phyloP scores from a whole-genome alignment of 2,888 invertebrate species.

The Lithophane ornitopus region DNA sequence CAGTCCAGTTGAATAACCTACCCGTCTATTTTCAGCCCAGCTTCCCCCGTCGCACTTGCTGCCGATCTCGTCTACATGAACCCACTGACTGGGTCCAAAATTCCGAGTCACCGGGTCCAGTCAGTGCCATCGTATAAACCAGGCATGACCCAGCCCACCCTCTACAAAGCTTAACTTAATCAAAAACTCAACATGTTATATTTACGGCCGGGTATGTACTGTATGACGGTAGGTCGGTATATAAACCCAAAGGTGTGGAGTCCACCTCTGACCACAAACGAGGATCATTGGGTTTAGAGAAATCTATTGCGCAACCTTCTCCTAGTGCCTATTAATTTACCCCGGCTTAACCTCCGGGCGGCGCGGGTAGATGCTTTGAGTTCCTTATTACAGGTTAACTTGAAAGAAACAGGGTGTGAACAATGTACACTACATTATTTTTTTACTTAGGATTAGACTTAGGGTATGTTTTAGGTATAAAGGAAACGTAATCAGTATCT shows the following conservation, averaged over 20 bases:
- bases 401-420: slow-evolving; percentile 37
- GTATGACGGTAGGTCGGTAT: not conserved
- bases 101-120: too few relatives aligned
- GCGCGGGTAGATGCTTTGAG: slow-evolving; percentile 21
- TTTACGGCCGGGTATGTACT: not conserved
- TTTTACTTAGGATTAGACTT: slow-evolving; percentile 3
- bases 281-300: slow-evolving; percentile 32
- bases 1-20: too few relatives aligned
- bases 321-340: slow-evolving; percentile 52
- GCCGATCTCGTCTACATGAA: too few relatives aligned
- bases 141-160: not conserved
- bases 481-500: slow-evolving; percentile 7
- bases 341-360: slow-evolving; percentile 27
- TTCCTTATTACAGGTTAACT: slow-evolving; percentile 21
- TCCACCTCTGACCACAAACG: slow-evolving; percentile 43
- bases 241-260: slow-evolving; percentile 27
- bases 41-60: too few relatives aligned
- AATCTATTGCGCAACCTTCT: slow-evolving; percentile 52
- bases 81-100: too few relatives aligned
- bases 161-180: not conserved
- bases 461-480: not conserved
- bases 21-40: too few relatives aligned
- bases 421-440: slow-evolving; percentile 39
- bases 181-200: not conserved
- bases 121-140: too few relatives aligned